Evolutionary conservation across 2,113 vertebrate species (phyloP).

Genomic region (Pelmatolapia mariae): DNA sequence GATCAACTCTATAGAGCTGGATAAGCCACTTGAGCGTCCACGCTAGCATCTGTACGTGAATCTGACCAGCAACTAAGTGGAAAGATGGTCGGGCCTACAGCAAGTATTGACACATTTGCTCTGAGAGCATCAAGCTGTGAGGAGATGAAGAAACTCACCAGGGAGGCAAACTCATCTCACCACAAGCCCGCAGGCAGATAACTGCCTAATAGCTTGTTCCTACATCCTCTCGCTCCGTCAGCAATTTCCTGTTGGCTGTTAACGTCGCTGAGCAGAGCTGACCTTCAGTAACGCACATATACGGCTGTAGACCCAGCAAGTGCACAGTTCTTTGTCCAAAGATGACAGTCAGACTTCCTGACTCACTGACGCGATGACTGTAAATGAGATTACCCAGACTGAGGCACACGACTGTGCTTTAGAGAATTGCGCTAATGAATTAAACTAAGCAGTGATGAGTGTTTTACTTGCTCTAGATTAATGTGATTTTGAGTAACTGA

Average conservation of each 20-base stretch:
- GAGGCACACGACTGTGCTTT: background rate
- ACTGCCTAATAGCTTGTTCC: slow-evolving; percentile 38
- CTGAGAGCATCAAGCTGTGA: slow-evolving; percentile 28
- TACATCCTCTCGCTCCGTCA: slow-evolving; percentile 42
- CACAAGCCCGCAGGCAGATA: slow-evolving; percentile 36
- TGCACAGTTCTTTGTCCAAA: background rate
- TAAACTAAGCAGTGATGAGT: background rate
- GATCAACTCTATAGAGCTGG: background rate
- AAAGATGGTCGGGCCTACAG: background rate
- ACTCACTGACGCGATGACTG: background rate
- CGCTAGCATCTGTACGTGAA: background rate
- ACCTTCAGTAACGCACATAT: background rate
- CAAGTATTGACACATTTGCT: background rate
- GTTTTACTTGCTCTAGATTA: background rate
- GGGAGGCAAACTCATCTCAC: slow-evolving; percentile 50
- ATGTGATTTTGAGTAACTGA: background rate
- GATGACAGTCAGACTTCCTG: background rate
- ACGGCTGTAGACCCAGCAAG: background rate
- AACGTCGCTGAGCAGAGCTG: background rate
- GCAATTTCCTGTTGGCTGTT: slow-evolving; percentile 35
- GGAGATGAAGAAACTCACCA: slow-evolving; percentile 39
- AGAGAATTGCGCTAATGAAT: background rate
- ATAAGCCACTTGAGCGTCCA: background rate
- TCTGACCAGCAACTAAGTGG: background rate
- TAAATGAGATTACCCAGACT: background rate